Conservation (phyloP, 2,888 invertebrate species). For the Stomorhina lunata region DNA sequence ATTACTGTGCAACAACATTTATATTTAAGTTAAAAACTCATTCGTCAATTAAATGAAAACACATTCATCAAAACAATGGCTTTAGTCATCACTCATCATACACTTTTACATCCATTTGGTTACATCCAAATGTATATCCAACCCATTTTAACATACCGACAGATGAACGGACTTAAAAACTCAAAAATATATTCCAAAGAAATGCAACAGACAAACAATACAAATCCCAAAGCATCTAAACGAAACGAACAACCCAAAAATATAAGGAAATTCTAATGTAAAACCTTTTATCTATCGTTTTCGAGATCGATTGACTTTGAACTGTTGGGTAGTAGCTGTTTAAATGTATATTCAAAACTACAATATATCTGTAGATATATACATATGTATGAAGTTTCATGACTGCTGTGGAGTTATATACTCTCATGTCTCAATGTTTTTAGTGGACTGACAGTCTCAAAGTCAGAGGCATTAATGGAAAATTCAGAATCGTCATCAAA, state of each 20-base stretch:
- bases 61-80: slow-evolving; percentile 76
- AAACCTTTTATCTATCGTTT: too few species aligned
- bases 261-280: too few species aligned
- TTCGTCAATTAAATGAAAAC: slow-evolving; percentile 77
- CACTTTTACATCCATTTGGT: slow-evolving; percentile 32
- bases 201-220: too few species aligned
- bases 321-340: too few species aligned
- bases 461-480: slow-evolving; percentile 14
- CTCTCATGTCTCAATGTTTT: slow-evolving; percentile 22
- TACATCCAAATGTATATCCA: slow-evolving; percentile 1
- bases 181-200: too few species aligned
- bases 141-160: slow-evolving; percentile 5
- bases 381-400: not conserved
- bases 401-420: not conserved
- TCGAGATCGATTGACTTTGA: too few species aligned
- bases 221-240: too few species aligned
- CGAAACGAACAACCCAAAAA: too few species aligned
- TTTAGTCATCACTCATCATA: slow-evolving; percentile 63
- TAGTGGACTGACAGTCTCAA: slow-evolving; percentile 11
- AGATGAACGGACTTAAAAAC: not conserved
- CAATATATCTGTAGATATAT: not conserved
- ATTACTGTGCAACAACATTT: slow-evolving; percentile 54
- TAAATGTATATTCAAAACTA: not conserved
- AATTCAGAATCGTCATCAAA: slow-evolving; percentile 14
- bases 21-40: slow-evolving; percentile 74